Base-by-base conservation (phyloP, 2,797 vertebrate species). In the Micropoecilia bifurca region DNA sequence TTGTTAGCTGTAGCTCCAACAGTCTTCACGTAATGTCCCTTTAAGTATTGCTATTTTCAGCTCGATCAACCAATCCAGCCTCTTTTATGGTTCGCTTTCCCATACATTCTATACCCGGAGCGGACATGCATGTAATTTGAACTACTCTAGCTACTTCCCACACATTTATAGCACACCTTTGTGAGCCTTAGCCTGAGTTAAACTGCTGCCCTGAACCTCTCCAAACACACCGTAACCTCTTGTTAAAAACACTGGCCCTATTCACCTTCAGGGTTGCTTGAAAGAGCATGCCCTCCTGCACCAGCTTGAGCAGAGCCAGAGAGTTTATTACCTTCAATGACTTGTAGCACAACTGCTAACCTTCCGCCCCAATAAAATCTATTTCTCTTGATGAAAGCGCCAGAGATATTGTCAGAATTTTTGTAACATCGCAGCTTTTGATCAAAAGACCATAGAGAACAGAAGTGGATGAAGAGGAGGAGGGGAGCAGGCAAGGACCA, bases 31-130 rank as follows among this genome's bases (percentile, higher is more conserved):
- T 91, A 90, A 91, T 92, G 90, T 86, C 83, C 73, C 78, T 25
- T 73, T 86, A 88, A 91, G 88, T 78, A 79, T 80, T 77, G 20
- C 90, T 93, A 91, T 90, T 89, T 93, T 90, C 92, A 93, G 85
- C 10, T 55, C 45, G 0, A 73, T 45, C 85, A 85, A 91, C 79
- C 80, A 89, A 87, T 75, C 73, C 71, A 80, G 48, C 50, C 76
- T 82, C 85, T 86, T 85, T 84, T 81, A 74, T 75, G 76, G 83
- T 87, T 85, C 76, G 73, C 73, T 88, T 77, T 86, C 73, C 20
- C 76, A 84, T 82, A 68, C 79, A 87, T 87, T 75, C 82, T 59
- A 81, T 48, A 84, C 75, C 47, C 14, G 81, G 75, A 77, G 47
- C 78, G 84, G 75, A 77, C 83, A 77, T 75, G 74, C 80, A 76